Conservation (phyloP, 2,888 invertebrate species). For the Boloria selene region DNA sequence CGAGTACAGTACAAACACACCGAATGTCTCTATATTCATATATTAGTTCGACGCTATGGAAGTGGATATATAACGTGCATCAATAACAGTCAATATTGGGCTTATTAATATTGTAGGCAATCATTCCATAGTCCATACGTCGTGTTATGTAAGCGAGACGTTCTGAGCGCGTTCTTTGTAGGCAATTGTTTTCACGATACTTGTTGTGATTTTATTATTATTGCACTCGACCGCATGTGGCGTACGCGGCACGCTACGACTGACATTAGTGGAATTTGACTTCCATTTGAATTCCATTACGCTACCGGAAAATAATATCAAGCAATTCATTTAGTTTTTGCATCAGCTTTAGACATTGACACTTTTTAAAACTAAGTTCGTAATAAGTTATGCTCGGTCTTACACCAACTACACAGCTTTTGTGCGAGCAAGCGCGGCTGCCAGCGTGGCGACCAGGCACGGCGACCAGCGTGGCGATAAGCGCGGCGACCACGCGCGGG, state of each 20-base stretch:
- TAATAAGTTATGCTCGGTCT: neutral
- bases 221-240: neutral
- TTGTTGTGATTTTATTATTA: too few species aligned
- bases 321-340: conserved; percentile 9
- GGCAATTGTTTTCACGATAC: conserved; percentile 12
- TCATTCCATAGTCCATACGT: neutral
- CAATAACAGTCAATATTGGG: conserved; percentile 5
- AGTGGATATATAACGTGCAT: neutral
- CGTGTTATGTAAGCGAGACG: neutral
- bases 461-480: too few species aligned
- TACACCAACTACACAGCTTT: too few species aligned
- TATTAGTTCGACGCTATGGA: neutral
- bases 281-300: neutral
- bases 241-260: conserved; percentile 10
- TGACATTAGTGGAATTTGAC: neutral
- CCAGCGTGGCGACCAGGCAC: too few species aligned
- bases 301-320: conserved; percentile 20
- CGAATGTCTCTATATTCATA: too few species aligned
- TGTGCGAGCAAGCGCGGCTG: too few species aligned
- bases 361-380: neutral
- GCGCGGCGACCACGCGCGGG: neutral
- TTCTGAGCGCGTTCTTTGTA: neutral
- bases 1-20: too few species aligned
- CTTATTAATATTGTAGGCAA: neutral
- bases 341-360: neutral